These are phyloP conservation scores for Masticophis lateralis DNA, from an alignment of 2,797 vertebrate species.

Conservation along the genomic window DNA sequence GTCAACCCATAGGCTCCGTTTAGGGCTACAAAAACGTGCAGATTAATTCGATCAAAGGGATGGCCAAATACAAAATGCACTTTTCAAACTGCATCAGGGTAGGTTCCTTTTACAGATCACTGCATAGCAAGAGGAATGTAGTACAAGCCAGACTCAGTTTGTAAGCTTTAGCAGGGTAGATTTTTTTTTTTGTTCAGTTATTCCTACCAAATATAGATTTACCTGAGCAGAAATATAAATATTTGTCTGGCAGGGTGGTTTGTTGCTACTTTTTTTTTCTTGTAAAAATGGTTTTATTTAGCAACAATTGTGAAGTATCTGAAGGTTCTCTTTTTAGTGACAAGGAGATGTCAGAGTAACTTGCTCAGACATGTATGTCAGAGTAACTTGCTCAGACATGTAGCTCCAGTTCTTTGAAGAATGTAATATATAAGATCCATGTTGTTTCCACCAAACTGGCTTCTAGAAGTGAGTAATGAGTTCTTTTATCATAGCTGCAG, in stretches of 20 bases:
- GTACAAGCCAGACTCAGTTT: slow-evolving; percentile 50
- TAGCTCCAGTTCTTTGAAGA: background rate
- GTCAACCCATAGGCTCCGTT: slow-evolving; percentile 82
- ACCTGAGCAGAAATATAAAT: slow-evolving; percentile 50
- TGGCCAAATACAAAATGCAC: slow-evolving; percentile 89
- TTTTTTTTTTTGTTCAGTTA: slow-evolving; percentile 44
- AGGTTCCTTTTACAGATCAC: slow-evolving; percentile 82
- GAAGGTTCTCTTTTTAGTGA: slow-evolving; percentile 33
- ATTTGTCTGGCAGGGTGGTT: slow-evolving; percentile 55
- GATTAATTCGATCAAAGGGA: slow-evolving; percentile 91
- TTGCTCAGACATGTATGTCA: slow-evolving; percentile 71
- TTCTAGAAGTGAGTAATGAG: background rate
- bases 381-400: slow-evolving; percentile 72
- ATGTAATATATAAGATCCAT: slow-evolving; percentile 7
- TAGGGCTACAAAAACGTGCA: slow-evolving; percentile 85
- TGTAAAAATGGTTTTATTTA: slow-evolving; percentile 62
- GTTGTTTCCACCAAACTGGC: slow-evolving; percentile 18
- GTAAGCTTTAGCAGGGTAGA: slow-evolving; percentile 45
- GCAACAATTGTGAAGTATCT: slow-evolving; percentile 34
- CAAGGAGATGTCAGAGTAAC: slow-evolving; percentile 65
- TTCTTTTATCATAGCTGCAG: slow-evolving; percentile 2
- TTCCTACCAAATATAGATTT: slow-evolving; percentile 62
- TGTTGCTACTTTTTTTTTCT: slow-evolving; percentile 60
- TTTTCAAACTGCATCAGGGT: slow-evolving; percentile 87
- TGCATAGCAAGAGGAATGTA: slow-evolving; percentile 77